Percentiles rank a stretch among this genome's conserved stretches.
Evolutionary conservation across 2,888 invertebrate genomes (phyloP).

Genomic region (Helleia helle): DNA sequence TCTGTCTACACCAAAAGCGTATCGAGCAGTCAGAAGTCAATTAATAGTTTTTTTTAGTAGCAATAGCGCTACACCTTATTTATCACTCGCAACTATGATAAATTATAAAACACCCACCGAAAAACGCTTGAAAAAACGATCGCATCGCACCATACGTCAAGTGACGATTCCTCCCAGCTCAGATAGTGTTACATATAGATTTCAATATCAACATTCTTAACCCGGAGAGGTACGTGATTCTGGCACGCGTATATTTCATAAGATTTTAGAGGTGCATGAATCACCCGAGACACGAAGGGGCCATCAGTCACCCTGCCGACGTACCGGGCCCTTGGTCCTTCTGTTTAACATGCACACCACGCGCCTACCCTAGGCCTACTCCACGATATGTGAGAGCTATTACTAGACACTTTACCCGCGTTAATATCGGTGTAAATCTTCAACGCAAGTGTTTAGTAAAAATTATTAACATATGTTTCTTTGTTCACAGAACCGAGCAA

Average conservation of each 20-base stretch:
- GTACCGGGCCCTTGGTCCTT: slow-evolving; percentile 57
- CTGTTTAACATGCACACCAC: slow-evolving; percentile 64
- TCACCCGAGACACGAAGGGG: slow-evolving; percentile 67
- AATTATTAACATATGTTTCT: slow-evolving; percentile 26
- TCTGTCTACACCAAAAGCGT: no score
- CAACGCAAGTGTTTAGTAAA: slow-evolving; percentile 42
- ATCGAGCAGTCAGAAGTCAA: no score
- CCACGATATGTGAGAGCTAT: slow-evolving; percentile 73
- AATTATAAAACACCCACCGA: no score
- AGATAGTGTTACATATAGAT: slow-evolving; percentile 64
- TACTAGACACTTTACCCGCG: slow-evolving; percentile 72
- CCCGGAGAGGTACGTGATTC: slow-evolving; percentile 66
- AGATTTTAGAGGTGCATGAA: slow-evolving; percentile 74
- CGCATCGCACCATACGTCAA: slow-evolving; percentile 10
- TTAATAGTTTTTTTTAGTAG: no score
- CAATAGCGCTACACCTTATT: no score
- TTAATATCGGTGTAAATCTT: slow-evolving; percentile 70
- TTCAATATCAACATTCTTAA: slow-evolving; percentile 73
- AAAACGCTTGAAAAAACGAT: slow-evolving; percentile 4
- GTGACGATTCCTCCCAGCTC: slow-evolving; percentile 16
- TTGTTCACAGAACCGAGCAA: slow-evolving; percentile 90
- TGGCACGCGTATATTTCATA: slow-evolving; percentile 70
- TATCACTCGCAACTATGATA: no score
- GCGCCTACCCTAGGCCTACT: slow-evolving; percentile 64
- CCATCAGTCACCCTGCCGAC: slow-evolving; percentile 66